Evolutionary conservation across 2,113 vertebrate genomes (phyloP), one percentile per base, ranked within the genome.

Genomic region (Hippocampus barbouri): DNA sequence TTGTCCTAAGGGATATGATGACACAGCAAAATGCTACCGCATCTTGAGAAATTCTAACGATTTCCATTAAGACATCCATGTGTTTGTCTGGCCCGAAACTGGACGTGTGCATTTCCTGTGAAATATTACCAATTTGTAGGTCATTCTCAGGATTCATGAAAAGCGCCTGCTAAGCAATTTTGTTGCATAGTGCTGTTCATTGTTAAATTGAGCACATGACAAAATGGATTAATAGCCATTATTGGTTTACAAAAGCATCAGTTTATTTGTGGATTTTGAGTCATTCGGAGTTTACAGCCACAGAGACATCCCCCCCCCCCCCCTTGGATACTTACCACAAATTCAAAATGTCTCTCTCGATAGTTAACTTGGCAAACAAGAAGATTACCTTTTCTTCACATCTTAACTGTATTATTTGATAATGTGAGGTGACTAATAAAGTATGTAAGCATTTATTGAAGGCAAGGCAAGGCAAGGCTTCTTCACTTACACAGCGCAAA

Each of bases 371-470:
- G 0, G 1, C 34, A 18, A 60, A 60, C 59, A 60, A 34, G 30
- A 60, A 0, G 15, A 8, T 16, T 6, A 16, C n/a, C 23, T 57
- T 57, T 57, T 57, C 11, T 25, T 4, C 14, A 57, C 56, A 25
- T 60, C 21, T 10, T 18, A 60, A 16, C 11, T 12, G 53, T 54
- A 16, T 60, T 34, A 60, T 14, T 16, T 30, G 27, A 0, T n/a
- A 3, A 54, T 54, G 53, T 53, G 16, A 20, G 49, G 5, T 53
- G 47, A 16, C 92, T 94, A 94, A 94, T 94, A 93, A 92, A 89
- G 72, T 79, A 87, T 57, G 47, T 94, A 92, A 94, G 94, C 92
- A 93, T 94, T 94, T 94, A 93, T 94, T 91, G 89, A 92, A 90
- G 81, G 64, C 45, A 75, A 34, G 81, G 64, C 45, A 75, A 34